Evolutionary conservation across 2,888 invertebrate species (phyloP), one percentile per base, ranked within the genome.

Genomic region (Adineta ricciae): DNA sequence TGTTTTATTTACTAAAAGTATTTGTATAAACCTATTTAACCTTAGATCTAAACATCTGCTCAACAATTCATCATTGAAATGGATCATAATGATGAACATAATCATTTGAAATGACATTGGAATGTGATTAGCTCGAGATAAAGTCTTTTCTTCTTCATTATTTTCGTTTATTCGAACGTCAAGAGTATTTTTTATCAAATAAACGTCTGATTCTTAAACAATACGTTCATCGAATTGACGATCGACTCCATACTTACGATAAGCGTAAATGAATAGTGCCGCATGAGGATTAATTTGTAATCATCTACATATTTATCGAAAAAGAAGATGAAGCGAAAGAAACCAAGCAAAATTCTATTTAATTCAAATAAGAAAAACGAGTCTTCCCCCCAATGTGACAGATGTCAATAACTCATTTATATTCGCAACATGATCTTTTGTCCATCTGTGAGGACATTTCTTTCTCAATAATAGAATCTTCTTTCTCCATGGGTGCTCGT

Each of bases 211-310:
- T 41, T 21, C 38, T 1, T 83, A 19, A 49, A 49, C 41, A 46
- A 14, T 36, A 36, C 19, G 24, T 83, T 54, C 78, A 19, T 72
- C n/a, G 38, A 83, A 84, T 52, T 85, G 46, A 46, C 84, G 2
- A 84, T 54, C 36, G 83, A n/a, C 64, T 83, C n/a, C n/a, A 72
- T 85, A 32, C 49, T 85, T 50, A n/a, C 49, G 52, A 85, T 85
- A 85, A 16, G 84, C 84, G 46, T 84, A 24, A 38, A 85, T 85
- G 38, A 84, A 84, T 78, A 78, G 16, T 21, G 78, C 9, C 78
- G 41, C 78, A 41, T n/a, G 24, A 21, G 78, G 78, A 78, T 78
- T 78, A 14, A 41, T 41, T 41, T 41, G 41, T 78, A 78, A 78
- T 41, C 41, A 78, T 38, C 78, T 24, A 78, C 41, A 78, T 41